A percentile compares a stretch with the other conserved stretches of the same genome.
These are phyloP conservation scores for Aethes cnicana DNA, from an alignment of 2,888 invertebrate genomes.

Conservation along the genomic window DNA sequence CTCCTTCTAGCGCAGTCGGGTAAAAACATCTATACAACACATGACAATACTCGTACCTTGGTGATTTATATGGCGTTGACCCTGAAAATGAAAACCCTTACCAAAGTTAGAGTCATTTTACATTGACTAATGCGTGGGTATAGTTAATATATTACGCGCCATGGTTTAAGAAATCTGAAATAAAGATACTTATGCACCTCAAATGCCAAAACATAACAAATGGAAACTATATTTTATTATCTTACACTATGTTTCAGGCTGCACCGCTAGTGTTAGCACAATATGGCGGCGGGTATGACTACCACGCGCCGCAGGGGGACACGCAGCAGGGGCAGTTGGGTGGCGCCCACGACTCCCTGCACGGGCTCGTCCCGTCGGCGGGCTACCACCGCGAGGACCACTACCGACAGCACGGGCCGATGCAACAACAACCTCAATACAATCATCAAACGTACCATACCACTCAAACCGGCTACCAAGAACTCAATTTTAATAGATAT, in stretches of 20 bases:
- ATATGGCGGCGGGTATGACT: constrained; percentile 6
- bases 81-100: no score
- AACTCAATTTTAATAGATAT: not conserved
- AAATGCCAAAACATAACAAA: no score
- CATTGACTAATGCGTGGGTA: no score
- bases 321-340: not conserved
- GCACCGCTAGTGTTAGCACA: constrained; percentile 2
- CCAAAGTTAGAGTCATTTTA: no score
- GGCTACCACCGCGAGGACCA: not conserved
- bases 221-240: not conserved
- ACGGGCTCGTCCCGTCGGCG: not conserved
- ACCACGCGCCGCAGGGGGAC: constrained; percentile 2
- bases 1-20: no score
- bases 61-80: no score
- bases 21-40: no score
- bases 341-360: not conserved
- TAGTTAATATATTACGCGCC: no score
- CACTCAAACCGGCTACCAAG: constrained; percentile 6
- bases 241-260: constrained; percentile 5
- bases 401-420: not conserved
- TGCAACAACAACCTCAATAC: constrained; percentile 5
- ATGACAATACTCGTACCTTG: no score
- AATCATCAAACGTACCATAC: constrained; percentile 7
- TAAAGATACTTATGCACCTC: no score
- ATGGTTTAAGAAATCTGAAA: no score